phyloP scores from a whole-genome alignment of 2,113 vertebrate genomes.

The Sinosuthora webbiana region DNA sequence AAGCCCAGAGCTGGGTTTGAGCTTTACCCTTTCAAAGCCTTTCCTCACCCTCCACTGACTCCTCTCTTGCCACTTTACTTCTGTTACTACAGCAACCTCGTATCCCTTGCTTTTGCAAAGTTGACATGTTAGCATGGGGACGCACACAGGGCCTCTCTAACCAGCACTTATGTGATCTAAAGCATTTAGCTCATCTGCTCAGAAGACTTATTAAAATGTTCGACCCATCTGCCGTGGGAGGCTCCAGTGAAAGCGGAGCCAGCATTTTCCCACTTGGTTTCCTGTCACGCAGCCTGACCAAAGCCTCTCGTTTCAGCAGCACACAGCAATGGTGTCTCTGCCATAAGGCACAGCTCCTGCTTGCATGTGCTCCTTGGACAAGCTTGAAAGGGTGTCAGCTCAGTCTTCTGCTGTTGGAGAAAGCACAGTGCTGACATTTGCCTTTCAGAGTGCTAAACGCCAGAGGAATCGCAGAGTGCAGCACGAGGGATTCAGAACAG shows the following conservation, averaged over 20 bases:
- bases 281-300: conserved; percentile 26
- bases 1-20: background rate
- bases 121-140: conserved; percentile 16
- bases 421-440: conserved; percentile 2
- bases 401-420: background rate
- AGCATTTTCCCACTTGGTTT: conserved; percentile 31
- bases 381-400: background rate
- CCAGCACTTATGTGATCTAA: conserved; percentile 29
- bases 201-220: conserved; percentile 36
- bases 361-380: background rate
- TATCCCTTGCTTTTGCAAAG: background rate
- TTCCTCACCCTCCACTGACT: background rate
- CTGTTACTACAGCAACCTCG: conserved; percentile 49
- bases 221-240: conserved; percentile 33
- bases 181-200: conserved; percentile 54
- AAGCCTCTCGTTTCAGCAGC: background rate
- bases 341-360: conserved; percentile 4
- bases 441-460: background rate
- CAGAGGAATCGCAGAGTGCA: background rate
- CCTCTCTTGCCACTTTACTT: background rate
- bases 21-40: background rate
- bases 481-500: background rate
- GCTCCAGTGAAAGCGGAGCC: background rate
- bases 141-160: conserved; percentile 9
- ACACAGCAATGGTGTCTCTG: background rate